Base-by-base conservation (phyloP, 2,888 invertebrate species). In the Amiota mariae region DNA sequence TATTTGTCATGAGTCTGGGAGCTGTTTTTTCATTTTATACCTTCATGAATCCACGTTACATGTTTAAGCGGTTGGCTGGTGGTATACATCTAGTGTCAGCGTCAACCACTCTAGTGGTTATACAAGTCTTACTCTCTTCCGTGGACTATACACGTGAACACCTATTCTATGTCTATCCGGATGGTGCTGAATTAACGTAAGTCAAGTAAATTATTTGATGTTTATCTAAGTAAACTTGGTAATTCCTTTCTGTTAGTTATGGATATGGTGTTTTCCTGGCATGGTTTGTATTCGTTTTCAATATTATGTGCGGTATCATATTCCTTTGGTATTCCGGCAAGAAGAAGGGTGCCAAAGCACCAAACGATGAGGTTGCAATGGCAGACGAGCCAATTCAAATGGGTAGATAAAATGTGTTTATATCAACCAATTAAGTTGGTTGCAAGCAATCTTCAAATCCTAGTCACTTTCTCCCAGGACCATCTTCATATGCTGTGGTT, bases 301-400 rank as follows among this genome's bases (percentile, higher is more conserved):
- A 95, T 87, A 86, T 94, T 11, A 87, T 92, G 57, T 92, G 95
- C 12, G 94, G 94, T 1, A 90, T 93, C 11, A 92, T 94, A 71
- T 97, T 96, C 88, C 92, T 96, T 81, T 92, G 95, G 90, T 95
- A 94, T 87, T 96, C 96, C 0, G 93, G 94, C 74, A 97, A 97
- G 88, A 93, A 95, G 89, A 97, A 97, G 91, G 94, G 96, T 0
- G 93, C 94, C 79, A 94, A 95, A 84, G 95, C 95, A 1, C 94
- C 94, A 6, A 94, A 93, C n/a, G 95, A 95, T 78, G 95, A 96
- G 86, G 91, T 95, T 57, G 96, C 94, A 1, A 94, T 95, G 93
- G 96, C 95, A 8, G 96, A 97, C 82, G 96, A 96, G 84, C 95
- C 96, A 0, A 94, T 95, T 59, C 95, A 95, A 85, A 94, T 96